phyloP scores from a whole-genome alignment of 2,113 vertebrate genomes.

The Coreoperca whiteheadi region DNA sequence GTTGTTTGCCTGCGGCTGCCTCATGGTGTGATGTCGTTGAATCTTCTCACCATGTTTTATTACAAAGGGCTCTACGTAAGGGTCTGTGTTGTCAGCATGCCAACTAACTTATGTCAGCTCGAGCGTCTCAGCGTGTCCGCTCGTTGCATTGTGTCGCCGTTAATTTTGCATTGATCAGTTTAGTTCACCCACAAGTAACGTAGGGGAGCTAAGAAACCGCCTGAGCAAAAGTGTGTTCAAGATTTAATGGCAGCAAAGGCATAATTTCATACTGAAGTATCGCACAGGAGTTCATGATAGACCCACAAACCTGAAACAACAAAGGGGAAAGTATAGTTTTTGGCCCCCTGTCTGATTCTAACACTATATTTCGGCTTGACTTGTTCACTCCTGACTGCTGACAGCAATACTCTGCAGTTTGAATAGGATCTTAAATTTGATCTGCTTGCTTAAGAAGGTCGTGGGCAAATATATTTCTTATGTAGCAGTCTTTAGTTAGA shows the following conservation, averaged over 20 bases:
- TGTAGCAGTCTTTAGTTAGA: neutral
- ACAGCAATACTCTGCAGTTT: neutral
- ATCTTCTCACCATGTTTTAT: slow-evolving; percentile 62
- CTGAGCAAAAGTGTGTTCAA: neutral
- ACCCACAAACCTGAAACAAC: neutral
- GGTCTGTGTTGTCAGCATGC: slow-evolving; percentile 44
- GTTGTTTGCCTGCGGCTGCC: slow-evolving; percentile 65
- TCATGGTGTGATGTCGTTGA: slow-evolving; percentile 67
- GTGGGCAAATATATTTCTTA: neutral
- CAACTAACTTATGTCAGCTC: slow-evolving; percentile 37
- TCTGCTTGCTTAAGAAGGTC: neutral
- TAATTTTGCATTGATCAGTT: slow-evolving; percentile 25
- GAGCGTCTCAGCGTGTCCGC: slow-evolving; percentile 1
- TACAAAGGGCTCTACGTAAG: slow-evolving; percentile 47
- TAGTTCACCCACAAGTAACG: slow-evolving; percentile 13
- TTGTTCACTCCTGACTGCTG: neutral
- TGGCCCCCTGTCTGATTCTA: neutral
- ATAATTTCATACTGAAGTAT: neutral
- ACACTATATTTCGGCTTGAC: neutral
- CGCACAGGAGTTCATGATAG: neutral
- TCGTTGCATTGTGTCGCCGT: slow-evolving; percentile 12
- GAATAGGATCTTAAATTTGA: neutral
- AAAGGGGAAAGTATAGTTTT: neutral
- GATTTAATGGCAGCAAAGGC: neutral
- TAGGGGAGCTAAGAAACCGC: slow-evolving; percentile 2